Base-by-base conservation (phyloP, 2,888 invertebrate genomes). In the Chaetogeoica ovagalla region DNA sequence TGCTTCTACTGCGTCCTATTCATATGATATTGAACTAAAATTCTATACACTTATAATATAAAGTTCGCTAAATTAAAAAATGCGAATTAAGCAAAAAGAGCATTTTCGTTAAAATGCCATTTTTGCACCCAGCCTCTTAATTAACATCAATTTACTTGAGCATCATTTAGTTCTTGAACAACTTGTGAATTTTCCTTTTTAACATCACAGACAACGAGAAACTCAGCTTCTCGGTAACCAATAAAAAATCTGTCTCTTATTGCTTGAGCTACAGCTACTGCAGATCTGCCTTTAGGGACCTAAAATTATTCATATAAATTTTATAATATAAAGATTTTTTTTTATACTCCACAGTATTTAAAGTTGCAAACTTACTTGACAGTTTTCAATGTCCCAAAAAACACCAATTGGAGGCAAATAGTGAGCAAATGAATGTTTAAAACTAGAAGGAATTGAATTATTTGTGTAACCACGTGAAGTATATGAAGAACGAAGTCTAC, bases 351-450 rank as follows among this genome's bases (percentile, higher is more conserved):
- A 62, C 39, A 52, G 1, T 30, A 55, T 17, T 57, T 30, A 9
- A 43, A 11, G 9, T 30, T 0, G 68, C 8, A 39, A 37, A 83
- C 85, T 84, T 86, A 91, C 91, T 87, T 92, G 91, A 86, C 94
- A 94, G 86, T 96, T 96, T 88, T 96, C 95, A 85, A 96, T 95
- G 86, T 96, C 96, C 96, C 96, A 96, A 87, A 95, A 95, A 83
- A 95, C 93, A 71, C 94, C 95, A 85, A 95, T 91, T 2, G 94
- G 93, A 52, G 90, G 90, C 81, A 90, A 79, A 79, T 79, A 79
- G 21, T 79, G 79, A 79, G 79, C 79, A 65, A 79, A 79, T 55
- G 63, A 79, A 79, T 71, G 79, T 15, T 79, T 79, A 79, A 57
- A 30, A 39, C 55, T 71, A 43, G 65, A 43, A 62, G 77, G 69